Percentiles rank a stretch among this genome's conserved stretches.
phyloP scores from a whole-genome alignment of 2,113 vertebrate genomes.

The Bostrychus sinensis region DNA sequence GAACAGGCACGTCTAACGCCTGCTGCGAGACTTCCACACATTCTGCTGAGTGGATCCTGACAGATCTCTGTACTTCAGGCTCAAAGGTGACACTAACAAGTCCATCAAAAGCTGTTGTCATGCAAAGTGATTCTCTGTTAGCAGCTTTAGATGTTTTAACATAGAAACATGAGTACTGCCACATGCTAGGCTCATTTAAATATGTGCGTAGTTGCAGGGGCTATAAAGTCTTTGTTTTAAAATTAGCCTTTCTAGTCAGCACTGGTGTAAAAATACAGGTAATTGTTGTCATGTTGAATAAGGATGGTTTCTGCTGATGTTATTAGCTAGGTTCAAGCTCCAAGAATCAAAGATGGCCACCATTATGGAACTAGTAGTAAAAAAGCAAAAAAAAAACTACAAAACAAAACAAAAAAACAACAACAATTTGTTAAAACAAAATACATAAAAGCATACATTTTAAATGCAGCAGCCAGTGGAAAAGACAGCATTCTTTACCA shows the following conservation, averaged over 20 bases:
- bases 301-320: background rate
- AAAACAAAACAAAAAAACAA: too few relatives aligned
- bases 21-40: background rate
- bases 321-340: too few relatives aligned
- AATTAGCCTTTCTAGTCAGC: background rate
- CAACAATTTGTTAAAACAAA: too few relatives aligned
- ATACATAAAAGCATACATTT: too few relatives aligned
- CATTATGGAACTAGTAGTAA: too few relatives aligned
- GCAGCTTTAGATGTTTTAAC: background rate
- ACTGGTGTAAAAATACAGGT: background rate
- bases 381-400: too few relatives aligned
- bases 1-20: constrained; percentile 1
- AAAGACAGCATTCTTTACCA: too few relatives aligned
- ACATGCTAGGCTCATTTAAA: background rate
- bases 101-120: background rate
- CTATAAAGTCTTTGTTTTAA: background rate
- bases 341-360: too few relatives aligned
- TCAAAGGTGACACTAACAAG: constrained; percentile 4
- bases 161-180: background rate
- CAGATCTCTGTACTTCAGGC: background rate
- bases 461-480: background rate
- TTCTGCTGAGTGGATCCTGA: background rate
- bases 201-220: background rate
- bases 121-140: background rate
- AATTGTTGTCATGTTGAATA: background rate